phyloP scores from a whole-genome alignment of 2,113 vertebrate genomes.

The Anas platyrhynchos region DNA sequence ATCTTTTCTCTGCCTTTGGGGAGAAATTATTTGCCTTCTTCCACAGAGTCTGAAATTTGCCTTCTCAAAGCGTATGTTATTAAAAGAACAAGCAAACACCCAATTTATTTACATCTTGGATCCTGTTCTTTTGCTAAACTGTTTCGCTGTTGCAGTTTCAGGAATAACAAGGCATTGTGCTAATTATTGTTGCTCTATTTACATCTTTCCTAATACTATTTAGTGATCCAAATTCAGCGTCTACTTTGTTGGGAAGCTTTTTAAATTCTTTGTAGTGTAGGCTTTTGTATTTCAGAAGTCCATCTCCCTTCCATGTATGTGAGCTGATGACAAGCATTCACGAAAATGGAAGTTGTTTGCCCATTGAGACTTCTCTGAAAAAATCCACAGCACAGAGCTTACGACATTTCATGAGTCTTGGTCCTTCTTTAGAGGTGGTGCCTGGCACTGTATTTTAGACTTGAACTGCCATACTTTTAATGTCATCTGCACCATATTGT shows the following conservation, averaged over 20 bases:
- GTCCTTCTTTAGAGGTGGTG: constrained; percentile 2
- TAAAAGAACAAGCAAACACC: constrained; percentile 29
- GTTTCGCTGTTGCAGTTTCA: constrained; percentile 48
- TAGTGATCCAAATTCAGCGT: not conserved
- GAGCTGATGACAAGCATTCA: not conserved
- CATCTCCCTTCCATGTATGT: not conserved
- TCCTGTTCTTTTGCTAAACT: constrained; percentile 50
- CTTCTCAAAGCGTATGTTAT: constrained; percentile 63
- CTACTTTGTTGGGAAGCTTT: constrained; percentile 44
- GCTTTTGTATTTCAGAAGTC: not conserved
- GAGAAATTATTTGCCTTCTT: constrained; percentile 55
- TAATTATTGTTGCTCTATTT: constrained; percentile 49
- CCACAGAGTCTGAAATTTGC: constrained; percentile 58
- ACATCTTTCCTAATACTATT: not conserved
- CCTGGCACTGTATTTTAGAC: not conserved
- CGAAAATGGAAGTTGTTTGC: constrained; percentile 9
- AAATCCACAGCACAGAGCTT: not conserved
- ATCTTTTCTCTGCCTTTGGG: constrained; percentile 61
- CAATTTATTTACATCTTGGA: constrained; percentile 43
- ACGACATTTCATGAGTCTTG: not conserved
- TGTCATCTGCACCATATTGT: constrained; percentile 9
- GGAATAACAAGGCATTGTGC: constrained; percentile 35
- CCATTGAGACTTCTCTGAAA: not conserved
- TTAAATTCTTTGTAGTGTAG: not conserved
- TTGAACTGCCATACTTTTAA: not conserved